Base-by-base conservation (phyloP, 2,797 vertebrate species). In the Cirrhinus molitorella region DNA sequence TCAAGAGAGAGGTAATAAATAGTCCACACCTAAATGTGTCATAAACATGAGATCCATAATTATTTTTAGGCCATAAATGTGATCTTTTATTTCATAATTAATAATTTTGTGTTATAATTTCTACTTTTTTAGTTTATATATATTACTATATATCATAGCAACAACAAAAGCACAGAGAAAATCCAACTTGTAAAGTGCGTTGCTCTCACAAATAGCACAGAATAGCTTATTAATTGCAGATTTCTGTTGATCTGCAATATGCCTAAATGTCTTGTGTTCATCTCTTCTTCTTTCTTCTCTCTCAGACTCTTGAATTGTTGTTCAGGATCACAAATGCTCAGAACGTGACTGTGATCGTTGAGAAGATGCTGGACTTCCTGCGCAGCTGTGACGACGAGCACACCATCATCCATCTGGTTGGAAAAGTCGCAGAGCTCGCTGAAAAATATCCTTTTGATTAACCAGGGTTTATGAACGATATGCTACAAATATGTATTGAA, bases 291-390 rank as follows among this genome's bases (percentile, higher is more conserved):
- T 55, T 1, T 25, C 43, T 74, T 11, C 11, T 80, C 85, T 84
- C 74, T 80, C 86, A 99, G 98, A 99, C 98, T 0, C 92, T 99
- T 91, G 98, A 99, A 91, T 92, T 99, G 90, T 96, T 99, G 23
- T 99, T 97, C 85, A 95, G 97, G 88, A 99, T 99, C 91, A 98
- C 98, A 28, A 99, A 99, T 25, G 95, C 90, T 68, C 97, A 99
- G 90, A 99, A 99, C 76, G 95, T 99, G 61, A 89, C 89, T 1
- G 96, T 99, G 84, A 99, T 99, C 57, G 97, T 98, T 17, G 96
- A 97, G 91, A 99, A 98, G 93, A 97, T 99, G 96, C 94, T 99
- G 88, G 96, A 96, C 51, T 99, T 99, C 89, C 93, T 99, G 87
- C 95, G 90, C 59, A 89, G 93, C 87, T 97, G 93, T 89, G 93